These are phyloP conservation scores for Ophthalmotilapia sp. DNA, from an alignment of 2,113 vertebrate genomes.

Conservation along the genomic window DNA sequence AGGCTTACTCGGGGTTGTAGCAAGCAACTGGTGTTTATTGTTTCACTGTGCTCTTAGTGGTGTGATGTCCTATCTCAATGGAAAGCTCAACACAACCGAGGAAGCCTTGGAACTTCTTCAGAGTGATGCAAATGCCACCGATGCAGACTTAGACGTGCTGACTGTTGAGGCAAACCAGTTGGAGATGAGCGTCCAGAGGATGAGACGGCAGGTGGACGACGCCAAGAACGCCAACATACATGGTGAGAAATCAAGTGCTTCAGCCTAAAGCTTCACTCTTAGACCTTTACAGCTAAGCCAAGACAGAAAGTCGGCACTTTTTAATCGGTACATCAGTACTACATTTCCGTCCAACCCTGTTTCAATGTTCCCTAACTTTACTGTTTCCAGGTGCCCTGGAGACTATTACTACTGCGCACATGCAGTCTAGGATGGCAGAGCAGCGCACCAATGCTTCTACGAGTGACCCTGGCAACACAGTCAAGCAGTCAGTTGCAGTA, in stretches of 20 bases:
- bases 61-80: conserved; percentile 75
- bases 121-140: conserved; percentile 67
- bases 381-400: conserved; percentile 80
- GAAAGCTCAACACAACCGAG: conserved; percentile 76
- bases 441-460: conserved; percentile 74
- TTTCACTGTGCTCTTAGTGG: conserved; percentile 60
- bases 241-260: conserved; percentile 66
- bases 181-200: conserved; percentile 69
- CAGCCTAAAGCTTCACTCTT: background rate
- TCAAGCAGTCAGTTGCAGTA: conserved; percentile 71
- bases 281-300: background rate
- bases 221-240: conserved; percentile 89
- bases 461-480: conserved; percentile 50
- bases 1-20: accelerated
- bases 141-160: conserved; percentile 59
- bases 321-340: background rate
- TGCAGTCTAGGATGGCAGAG: conserved; percentile 79
- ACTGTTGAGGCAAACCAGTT: conserved; percentile 74
- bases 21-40: background rate
- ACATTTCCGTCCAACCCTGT: background rate
- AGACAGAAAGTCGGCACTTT: background rate
- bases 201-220: conserved; percentile 79
- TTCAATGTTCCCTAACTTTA: background rate
- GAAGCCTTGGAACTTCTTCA: conserved; percentile 61
- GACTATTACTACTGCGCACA: conserved; percentile 82